These are phyloP conservation scores for Cenopis cana DNA, from an alignment of 2,888 invertebrate genomes.

Conservation along the genomic window DNA sequence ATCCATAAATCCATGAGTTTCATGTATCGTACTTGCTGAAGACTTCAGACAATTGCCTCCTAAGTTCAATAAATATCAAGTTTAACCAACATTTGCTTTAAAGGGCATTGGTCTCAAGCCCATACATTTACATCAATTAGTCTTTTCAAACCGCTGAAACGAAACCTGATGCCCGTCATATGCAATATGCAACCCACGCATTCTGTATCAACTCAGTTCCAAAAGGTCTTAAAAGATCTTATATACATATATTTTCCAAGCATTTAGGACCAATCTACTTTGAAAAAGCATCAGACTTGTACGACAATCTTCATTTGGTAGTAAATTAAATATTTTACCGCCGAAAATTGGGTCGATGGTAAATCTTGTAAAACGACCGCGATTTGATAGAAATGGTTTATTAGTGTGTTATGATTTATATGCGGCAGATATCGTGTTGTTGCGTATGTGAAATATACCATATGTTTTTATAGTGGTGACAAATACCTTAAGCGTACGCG, in stretches of 20 bases:
- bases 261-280: neutral
- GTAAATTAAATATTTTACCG: slow-evolving; percentile 34
- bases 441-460: neutral
- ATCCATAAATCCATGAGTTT: no score
- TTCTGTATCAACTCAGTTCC: slow-evolving; percentile 20
- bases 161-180: slow-evolving; percentile 71
- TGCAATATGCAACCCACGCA: slow-evolving; percentile 55
- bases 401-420: slow-evolving; percentile 28
- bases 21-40: neutral
- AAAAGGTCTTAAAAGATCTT: slow-evolving; percentile 8
- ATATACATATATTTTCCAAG: neutral
- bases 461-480: neutral
- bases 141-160: slow-evolving; percentile 63
- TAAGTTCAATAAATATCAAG: slow-evolving; percentile 37
- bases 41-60: slow-evolving; percentile 18
- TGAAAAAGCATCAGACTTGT: slow-evolving; percentile 14
- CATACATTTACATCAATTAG: slow-evolving; percentile 76
- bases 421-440: slow-evolving; percentile 15
- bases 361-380: slow-evolving; percentile 17
- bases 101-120: slow-evolving; percentile 74
- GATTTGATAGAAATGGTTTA: slow-evolving; percentile 29
- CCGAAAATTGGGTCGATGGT: slow-evolving; percentile 30
- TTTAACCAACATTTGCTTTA: slow-evolving; percentile 47
- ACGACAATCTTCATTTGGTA: slow-evolving; percentile 40
- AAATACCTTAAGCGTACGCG: neutral